Base-by-base conservation (phyloP, 2,797 vertebrate genomes). In the Dendrocincla tyrannina region DNA sequence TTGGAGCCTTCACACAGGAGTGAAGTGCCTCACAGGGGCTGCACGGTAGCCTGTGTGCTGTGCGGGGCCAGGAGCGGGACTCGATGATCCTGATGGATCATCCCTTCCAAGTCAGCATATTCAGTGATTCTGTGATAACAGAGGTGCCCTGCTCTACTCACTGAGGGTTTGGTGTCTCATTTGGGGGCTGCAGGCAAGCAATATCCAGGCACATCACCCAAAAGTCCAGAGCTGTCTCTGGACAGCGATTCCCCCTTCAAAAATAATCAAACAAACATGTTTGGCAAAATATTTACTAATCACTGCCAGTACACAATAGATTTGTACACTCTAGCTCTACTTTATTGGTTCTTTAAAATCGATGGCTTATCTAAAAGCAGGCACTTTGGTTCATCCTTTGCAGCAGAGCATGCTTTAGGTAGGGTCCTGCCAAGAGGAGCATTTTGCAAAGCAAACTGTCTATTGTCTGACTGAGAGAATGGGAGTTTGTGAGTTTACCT, bases 131-230 rank as follows among this genome's bases (percentile, higher is more conserved):
- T 46, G 3, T 25, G 4, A 42, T 60, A 12, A 7, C 1, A 2
- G 59, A 47, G 52, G 5, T 46, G 13, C 20, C 32, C 59, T 28
- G 27, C 59, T 76, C 19, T 30, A 0, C 33, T 55, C 17, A 3
- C 27, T 55, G 30, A 1, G 0, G 35, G 24, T 4, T 0, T 1
- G 9, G 24, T 62, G 28, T 53, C 11, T 7, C 0, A 7, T 15
- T 56, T 0, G 0, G 39, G 42, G 39, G n/a, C 44, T 93, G 53
- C 16, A 72, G 44, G n/a, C 59, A 41, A 28, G 10, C 22, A 73
- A 25, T 39, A 22, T 44, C 49, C 77, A 23, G 24, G 46, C 55
- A 23, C 19, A 10, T 1, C 50, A 76, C 27, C 15, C 42, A 24
- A 33, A 33, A n/a, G 17, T 39, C 41, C 46, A 47, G 44, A 55